Evolutionary conservation across 1,140 invertebrate genomes (phyloP), one percentile per base, ranked within the genome.

Genomic region (Sycobia sp.): DNA sequence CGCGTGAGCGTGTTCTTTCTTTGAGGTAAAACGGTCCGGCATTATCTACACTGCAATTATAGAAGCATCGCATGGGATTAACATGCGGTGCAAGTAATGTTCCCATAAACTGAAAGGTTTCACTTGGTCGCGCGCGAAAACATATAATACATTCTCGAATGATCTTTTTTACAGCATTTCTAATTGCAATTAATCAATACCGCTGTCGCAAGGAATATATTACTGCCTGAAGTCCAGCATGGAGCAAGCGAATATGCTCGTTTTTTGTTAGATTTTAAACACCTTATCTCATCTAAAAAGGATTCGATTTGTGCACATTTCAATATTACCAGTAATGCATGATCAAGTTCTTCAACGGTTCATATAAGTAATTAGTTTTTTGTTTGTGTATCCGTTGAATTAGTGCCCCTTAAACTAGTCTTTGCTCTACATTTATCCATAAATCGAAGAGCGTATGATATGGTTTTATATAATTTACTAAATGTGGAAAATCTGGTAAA

Each of bases 41-140:
- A 43, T 65, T 71, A 54, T 75, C 73, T 10, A 76, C 57, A 7
- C 74, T 70, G 32, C n/a, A 34, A 53, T 66, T 66, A 10, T 34
- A 41, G 65, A 79, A 81, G 29, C 71, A 2, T 66, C 32, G 25
- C 44, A 23, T 69, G 39, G 23, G 65, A 25, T 14, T 60, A 1
- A 54, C 16, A 20, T 64, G 27, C 16, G 56, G 20, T 36, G 34
- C 20, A 1, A 71, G 73, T 27, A 77, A 63, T 23, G 73, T 41
- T 13, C 39, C 71, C 72, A 75, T 77, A 13, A 62, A 16, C 27
- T 58, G 43, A 20, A 69, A 9, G 13, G 36, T 3, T n/a, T 5
- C n/a, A n/a, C n/a, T n/a, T n/a, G n/a, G n/a, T n/a, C n/a, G n/a
- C n/a, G n/a, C n/a, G n/a, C n/a, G n/a, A 29, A 49, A 16, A 49